phyloP scores from a whole-genome alignment of 2,797 vertebrate genomes.

The Tapirus indicus region DNA sequence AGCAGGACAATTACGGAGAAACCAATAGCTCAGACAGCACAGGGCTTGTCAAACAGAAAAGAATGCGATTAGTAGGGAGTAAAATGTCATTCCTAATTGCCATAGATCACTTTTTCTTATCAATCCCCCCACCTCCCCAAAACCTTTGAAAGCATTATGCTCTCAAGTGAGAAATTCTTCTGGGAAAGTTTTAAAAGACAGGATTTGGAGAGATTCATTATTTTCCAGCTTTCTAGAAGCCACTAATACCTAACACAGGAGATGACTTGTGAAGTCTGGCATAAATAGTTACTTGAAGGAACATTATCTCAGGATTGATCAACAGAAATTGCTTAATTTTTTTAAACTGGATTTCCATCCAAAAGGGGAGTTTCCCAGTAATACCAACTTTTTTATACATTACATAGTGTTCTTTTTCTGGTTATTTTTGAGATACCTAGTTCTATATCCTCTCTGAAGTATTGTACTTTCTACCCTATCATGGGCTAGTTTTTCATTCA shows the following conservation, averaged over 20 bases:
- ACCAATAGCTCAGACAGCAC: neutral
- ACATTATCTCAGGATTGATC: neutral
- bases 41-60: neutral
- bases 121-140: neutral
- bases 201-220: neutral
- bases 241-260: neutral
- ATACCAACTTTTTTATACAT: neutral
- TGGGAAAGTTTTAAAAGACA: neutral
- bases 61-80: neutral
- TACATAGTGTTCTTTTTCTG: neutral
- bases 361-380: neutral
- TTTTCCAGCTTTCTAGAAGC: slow-evolving; percentile 5
- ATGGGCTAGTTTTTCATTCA: neutral
- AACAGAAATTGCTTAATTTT: slow-evolving; percentile 17
- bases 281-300: neutral
- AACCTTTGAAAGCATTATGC: neutral
- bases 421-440: neutral
- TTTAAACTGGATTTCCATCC: slow-evolving; percentile 29
- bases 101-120: neutral
- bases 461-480: neutral
- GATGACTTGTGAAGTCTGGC: neutral
- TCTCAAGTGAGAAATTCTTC: slow-evolving; percentile 40
- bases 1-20: neutral
- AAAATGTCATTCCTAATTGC: slow-evolving; percentile 46
- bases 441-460: neutral